Base-by-base conservation (phyloP, 2,888 invertebrate species). In the Caenorhabditis drosophilae region DNA sequence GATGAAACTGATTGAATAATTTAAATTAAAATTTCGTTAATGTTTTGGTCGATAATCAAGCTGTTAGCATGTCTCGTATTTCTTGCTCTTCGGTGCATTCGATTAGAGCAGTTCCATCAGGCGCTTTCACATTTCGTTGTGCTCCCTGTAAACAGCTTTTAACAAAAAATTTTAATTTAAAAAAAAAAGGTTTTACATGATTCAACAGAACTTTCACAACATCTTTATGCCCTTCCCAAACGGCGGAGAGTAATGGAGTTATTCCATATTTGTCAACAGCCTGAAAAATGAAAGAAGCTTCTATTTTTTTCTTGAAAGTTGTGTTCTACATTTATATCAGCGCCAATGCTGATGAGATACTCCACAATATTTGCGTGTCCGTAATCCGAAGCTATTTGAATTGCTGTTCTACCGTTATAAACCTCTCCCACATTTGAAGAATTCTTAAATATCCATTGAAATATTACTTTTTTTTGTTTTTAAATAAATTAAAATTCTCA, bases 141-240 rank as follows among this genome's bases (percentile, higher is more conserved):
- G 69, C 70, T n/a, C 73, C 72, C 58, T 71, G 50, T 52, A n/a
- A n/a, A n/a, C n/a, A n/a, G n/a, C n/a, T n/a, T n/a, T n/a, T n/a
- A 66, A 48, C 34, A 22, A 27, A 36, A 20, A 23, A 1, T 44
- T 36, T n/a, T 38, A 18, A 26, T 52, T 2, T 15, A 20, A 20
- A 1, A n/a, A 18, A 18, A 12, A 31, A 22, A 23, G n/a, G 87
- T 59, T 67, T 52, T 86, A 93, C 93, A 87, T 91, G 90, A 85
- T 90, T 89, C 67, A 96, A 84, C 76, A 97, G 88, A 70, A 92
- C 86, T 85, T 91, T 89, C 12, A 96, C 95, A 86, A 93, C 93
- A 67, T 90, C 89, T 51, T 90, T 91, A 84, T 96, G 96, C 23
- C 93, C 93, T 86, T 97, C 96, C 92, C 92, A 97, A 82, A 96